A percentile compares a stretch with the other conserved stretches of the same genome.
Evolutionary conservation across 2,797 vertebrate genomes (phyloP).

Genomic region (Clamator glandarius): DNA sequence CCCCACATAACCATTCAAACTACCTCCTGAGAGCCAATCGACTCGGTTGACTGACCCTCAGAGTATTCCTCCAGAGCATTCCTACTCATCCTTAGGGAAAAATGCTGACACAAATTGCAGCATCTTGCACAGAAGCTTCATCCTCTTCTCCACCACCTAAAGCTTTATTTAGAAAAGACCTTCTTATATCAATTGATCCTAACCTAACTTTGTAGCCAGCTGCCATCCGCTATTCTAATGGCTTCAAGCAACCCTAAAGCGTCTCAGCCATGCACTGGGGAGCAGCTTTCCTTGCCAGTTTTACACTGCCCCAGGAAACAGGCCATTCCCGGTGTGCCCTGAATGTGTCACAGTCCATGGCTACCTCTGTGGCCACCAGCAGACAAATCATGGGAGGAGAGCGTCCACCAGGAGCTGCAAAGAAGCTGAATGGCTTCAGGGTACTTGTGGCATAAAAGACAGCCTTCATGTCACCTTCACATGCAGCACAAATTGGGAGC

Average conservation of each 20-base stretch:
- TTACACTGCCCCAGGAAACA: too few relatives aligned
- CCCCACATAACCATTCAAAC: neutral
- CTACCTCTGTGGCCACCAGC: neutral
- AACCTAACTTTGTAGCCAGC: neutral
- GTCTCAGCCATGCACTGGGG: neutral
- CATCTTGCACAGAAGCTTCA: neutral
- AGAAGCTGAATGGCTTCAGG: neutral
- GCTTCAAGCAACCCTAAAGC: neutral
- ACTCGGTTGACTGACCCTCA: neutral
- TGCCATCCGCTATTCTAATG: neutral
- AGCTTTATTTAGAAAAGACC: neutral
- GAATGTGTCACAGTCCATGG: neutral
- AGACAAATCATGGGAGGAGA: neutral
- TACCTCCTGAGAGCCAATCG: neutral
- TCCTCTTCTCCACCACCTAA: neutral
- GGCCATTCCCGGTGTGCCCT: neutral
- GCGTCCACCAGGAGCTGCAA: neutral
- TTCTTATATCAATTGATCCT: neutral
- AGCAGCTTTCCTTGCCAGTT: neutral
- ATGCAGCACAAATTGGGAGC: neutral
- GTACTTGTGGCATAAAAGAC: neutral
- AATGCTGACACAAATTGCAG: neutral
- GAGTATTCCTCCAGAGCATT: neutral
- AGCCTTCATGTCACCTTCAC: neutral
- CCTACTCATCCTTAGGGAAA: neutral